Evolutionary conservation across 1,140 invertebrate species (phyloP), one percentile per base, ranked within the genome.

Genomic region (Idris sp.): DNA sequence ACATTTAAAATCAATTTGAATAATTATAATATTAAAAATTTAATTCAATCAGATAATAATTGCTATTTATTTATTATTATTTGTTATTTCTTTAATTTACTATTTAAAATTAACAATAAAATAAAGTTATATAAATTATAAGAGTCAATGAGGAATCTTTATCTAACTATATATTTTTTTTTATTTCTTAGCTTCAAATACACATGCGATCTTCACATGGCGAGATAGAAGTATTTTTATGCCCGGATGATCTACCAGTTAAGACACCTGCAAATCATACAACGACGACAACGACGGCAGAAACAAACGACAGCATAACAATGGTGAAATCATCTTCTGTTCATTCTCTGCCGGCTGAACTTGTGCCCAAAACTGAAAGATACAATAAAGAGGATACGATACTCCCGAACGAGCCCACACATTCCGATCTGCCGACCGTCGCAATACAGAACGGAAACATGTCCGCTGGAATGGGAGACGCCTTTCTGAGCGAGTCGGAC

Each of bases 161-260:
- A n/a, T n/a, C n/a, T n/a, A n/a, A n/a, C n/a, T n/a, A n/a, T n/a
- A n/a, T n/a, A n/a, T n/a, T n/a, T n/a, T n/a, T n/a, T n/a, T 22
- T 36, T 13, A 13, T 30, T 33, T 85, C 77, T 22, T 81, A 90
- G 89, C 89, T 91, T 61, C 90, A 92, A 87, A 97, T 98, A 81
- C 93, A 96, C 83, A 91, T 98, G 85, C 96, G 96, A 86, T 95
- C 94, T 71, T 91, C 92, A 65, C 92, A 91, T 40, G 96, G 94
- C 18, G 95, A 97, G 84, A 98, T 98, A 67, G 96, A 98, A 88
- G 95, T 97, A 18, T 97, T 94, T 87, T 89, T 97, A 38, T 97
- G 95, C 90, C 95, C 95, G 25, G 95, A 97, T 77, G 91, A 91
- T 81, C 84, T 71, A 64, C 81, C 76, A 79, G 78, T 81, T 53